A percentile compares a stretch with the other conserved stretches of the same genome.
Conservation (phyloP, 1,140 invertebrate genomes). For the fruit fly (Drosophila melanogaster) region Release_6_plus_ISO1_MT NT_033777.3:29960501-29961000, state of each 20-base stretch:
- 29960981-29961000: slow-evolving; percentile 2
- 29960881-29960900: slow-evolving; percentile 33
- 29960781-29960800: slow-evolving; percentile 4
- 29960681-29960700: slow-evolving; percentile 2
- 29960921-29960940: slow-evolving; percentile 16
- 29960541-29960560: background rate
- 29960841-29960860: slow-evolving; percentile 24
- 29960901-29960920: slow-evolving; percentile 18
- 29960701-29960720: slow-evolving; percentile 9
- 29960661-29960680: slow-evolving; percentile 6
- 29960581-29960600: background rate
- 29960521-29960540: too few relatives aligned
- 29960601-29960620: slow-evolving; percentile 1
- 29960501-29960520: background rate
- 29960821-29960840: slow-evolving; percentile 54
- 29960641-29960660: slow-evolving; percentile 3
- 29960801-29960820: slow-evolving; percentile 56
- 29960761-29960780: slow-evolving; percentile 15
- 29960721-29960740: slow-evolving; percentile 11
- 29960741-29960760: slow-evolving; percentile 3
- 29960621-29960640: slow-evolving; percentile 5
- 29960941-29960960: slow-evolving; percentile 47
- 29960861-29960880: slow-evolving; percentile 42
- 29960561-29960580: background rate
- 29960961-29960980: slow-evolving; percentile 61